phyloP scores from a whole-genome alignment of 2,113 vertebrate species.

The Muntiacus reevesi region DNA sequence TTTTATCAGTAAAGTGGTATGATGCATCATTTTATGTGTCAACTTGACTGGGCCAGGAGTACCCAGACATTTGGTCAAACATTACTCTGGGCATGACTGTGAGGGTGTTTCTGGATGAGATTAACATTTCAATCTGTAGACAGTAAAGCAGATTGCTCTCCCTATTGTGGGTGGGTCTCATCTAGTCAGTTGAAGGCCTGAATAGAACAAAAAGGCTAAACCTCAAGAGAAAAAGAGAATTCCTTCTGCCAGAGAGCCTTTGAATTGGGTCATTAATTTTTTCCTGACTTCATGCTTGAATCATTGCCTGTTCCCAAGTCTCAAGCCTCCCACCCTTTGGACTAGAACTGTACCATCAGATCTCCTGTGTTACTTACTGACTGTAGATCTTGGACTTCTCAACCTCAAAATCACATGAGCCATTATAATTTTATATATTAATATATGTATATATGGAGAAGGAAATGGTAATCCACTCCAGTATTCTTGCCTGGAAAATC shows the following conservation, averaged over 20 bases:
- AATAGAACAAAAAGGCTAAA: background rate
- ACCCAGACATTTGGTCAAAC: background rate
- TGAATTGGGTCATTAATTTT: background rate
- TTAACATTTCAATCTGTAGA: background rate
- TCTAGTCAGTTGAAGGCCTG: background rate
- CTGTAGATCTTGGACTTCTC: background rate
- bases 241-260: background rate
- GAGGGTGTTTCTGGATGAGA: background rate
- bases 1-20: background rate
- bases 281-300: background rate
- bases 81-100: background rate
- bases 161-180: background rate
- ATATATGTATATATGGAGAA: background rate
- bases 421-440: background rate
- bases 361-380: background rate
- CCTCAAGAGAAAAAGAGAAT: background rate
- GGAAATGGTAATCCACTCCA: background rate
- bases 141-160: background rate
- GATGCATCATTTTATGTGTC: background rate
- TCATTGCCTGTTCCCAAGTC: background rate
- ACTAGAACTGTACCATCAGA: background rate
- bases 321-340: background rate
- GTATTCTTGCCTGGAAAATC: background rate
- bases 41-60: background rate
- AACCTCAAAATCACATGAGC: background rate